Evolutionary conservation across 1,140 invertebrate species (phyloP).

Genomic region (Anastrepha ludens): DNA sequence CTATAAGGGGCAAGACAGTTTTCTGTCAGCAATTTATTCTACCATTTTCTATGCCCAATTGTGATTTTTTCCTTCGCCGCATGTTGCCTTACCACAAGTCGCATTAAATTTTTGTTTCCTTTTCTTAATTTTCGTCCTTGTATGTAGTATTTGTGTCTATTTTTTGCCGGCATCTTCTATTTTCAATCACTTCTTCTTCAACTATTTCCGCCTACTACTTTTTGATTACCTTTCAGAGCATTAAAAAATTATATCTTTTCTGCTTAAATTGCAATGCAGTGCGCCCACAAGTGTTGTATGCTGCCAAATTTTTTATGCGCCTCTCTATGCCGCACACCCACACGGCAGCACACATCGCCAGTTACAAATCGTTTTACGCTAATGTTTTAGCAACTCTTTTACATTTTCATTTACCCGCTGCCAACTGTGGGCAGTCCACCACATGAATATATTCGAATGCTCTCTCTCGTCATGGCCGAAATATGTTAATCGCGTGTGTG

Average conservation of each 20-base stretch:
- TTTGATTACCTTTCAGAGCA: neutral
- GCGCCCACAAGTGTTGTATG: neutral
- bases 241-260: neutral
- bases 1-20: no score
- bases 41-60: no score
- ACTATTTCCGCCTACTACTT: neutral
- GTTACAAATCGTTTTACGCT: neutral
- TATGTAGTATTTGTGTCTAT: no score
- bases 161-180: no score
- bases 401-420: conserved; percentile 31
- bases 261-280: neutral
- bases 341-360: neutral
- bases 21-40: no score
- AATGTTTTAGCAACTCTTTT: conserved; percentile 39
- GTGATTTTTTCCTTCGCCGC: no score
- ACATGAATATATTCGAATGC: neutral
- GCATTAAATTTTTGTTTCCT: no score
- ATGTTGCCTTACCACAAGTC: no score
- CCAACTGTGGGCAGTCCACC: conserved; percentile 11
- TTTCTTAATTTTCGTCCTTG: no score
- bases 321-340: neutral
- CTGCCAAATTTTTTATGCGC: conserved; percentile 33
- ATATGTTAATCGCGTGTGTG: neutral
- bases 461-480: neutral
- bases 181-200: neutral